These are phyloP conservation scores for Gila robusta DNA, from an alignment of 2,797 vertebrate species.

Conservation along the genomic window DNA sequence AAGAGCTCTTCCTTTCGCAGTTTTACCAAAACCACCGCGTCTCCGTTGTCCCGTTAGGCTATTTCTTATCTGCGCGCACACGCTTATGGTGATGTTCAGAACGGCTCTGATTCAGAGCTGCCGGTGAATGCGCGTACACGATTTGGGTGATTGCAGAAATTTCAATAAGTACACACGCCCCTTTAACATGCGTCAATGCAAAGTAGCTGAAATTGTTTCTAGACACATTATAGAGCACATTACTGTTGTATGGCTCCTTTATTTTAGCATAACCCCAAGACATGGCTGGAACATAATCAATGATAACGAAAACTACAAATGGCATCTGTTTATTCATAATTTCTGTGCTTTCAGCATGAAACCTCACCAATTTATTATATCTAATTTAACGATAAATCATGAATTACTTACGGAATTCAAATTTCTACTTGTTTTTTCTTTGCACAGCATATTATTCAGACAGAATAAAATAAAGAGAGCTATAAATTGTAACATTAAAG, in stretches of 20 bases:
- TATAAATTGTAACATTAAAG: background rate
- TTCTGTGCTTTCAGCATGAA: background rate
- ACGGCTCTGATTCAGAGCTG: slow-evolving; percentile 20
- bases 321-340: background rate
- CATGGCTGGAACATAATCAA: background rate
- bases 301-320: background rate
- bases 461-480: background rate
- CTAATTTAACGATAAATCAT: background rate
- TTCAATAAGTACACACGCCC: slow-evolving; percentile 32
- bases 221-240: background rate
- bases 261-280: background rate
- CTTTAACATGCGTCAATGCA: slow-evolving; percentile 4
- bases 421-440: background rate
- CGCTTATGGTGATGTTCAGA: slow-evolving; percentile 34
- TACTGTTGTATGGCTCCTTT: background rate
- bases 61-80: slow-evolving; percentile 58
- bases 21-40: slow-evolving; percentile 19
- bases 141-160: slow-evolving; percentile 59
- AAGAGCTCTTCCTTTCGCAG: background rate
- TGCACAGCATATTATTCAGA: background rate
- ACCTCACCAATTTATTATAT: too few relatives aligned
- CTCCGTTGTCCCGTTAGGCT: slow-evolving; percentile 34
- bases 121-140: slow-evolving; percentile 61
- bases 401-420: background rate
- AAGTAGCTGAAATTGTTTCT: background rate